Evolutionary conservation across 2,113 vertebrate genomes (phyloP).

Genomic region (Crotalus tigris): DNA sequence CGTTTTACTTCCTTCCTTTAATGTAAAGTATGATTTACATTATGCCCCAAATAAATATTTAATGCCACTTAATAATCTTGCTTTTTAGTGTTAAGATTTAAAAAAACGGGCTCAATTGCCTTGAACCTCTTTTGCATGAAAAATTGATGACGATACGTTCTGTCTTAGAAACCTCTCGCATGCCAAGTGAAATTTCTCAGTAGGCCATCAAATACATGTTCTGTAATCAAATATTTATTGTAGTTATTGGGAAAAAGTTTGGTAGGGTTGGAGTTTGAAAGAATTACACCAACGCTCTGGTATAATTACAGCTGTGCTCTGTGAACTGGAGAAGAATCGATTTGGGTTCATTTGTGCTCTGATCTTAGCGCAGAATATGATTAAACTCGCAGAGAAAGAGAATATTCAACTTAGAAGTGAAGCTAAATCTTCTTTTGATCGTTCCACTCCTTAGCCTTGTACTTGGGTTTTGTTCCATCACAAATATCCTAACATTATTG

Average conservation of each 20-base stretch:
- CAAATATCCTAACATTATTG: conserved; percentile 55
- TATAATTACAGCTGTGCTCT: conserved; percentile 85
- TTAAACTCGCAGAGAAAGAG: conserved; percentile 69
- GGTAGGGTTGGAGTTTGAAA: conserved; percentile 86
- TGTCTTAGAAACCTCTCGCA: conserved; percentile 86
- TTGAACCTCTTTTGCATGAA: conserved; percentile 81
- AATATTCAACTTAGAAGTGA: conserved; percentile 79
- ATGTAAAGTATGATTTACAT: conserved; percentile 74
- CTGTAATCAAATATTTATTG: conserved; percentile 99
- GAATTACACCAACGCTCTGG: conserved; percentile 77
- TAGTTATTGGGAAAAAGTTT: conserved; percentile 87
- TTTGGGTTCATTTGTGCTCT: conserved; percentile 76
- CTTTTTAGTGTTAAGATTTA: conserved; percentile 81
- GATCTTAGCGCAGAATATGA: conserved; percentile 73
- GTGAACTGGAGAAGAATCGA: conserved; percentile 76
- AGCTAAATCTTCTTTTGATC: conserved; percentile 62
- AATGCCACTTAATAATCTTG: conserved; percentile 78
- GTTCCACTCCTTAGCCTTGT: conserved; percentile 47
- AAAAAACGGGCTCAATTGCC: conserved; percentile 81
- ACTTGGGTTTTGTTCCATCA: not conserved
- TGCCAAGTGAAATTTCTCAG: conserved; percentile 86
- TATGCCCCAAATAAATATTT: conserved; percentile 80
- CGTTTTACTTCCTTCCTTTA: conserved; percentile 48
- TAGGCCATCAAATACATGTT: conserved; percentile 90
- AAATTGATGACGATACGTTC: conserved; percentile 86